phyloP scores from a whole-genome alignment of 1,140 invertebrate species.

The Ips nitidus region DNA sequence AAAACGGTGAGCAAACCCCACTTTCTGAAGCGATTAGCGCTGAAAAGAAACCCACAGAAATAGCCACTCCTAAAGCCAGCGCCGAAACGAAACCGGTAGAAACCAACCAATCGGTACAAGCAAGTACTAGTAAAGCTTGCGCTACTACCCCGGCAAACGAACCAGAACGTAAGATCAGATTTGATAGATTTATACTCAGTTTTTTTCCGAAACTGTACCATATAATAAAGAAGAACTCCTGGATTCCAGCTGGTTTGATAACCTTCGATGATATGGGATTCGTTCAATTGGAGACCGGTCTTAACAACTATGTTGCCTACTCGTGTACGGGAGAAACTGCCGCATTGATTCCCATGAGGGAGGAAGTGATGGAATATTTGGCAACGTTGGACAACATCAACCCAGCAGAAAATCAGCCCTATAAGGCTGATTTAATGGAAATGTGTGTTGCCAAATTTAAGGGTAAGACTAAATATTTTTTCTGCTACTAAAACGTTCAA shows the following conservation, averaged over 20 bases:
- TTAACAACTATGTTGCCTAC: not conserved
- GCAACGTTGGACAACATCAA: not conserved
- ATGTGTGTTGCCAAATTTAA: too few relatives aligned
- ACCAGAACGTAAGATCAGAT: too few relatives aligned
- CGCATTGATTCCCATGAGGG: not conserved
- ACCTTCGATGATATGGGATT: not conserved
- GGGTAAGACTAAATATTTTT: too few relatives aligned
- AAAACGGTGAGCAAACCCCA: not conserved
- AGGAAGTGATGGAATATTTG: constrained; percentile 2
- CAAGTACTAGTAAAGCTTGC: not conserved
- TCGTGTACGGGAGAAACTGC: not conserved
- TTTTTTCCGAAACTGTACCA: not conserved
- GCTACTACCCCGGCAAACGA: not conserved
- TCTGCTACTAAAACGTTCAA: too few relatives aligned
- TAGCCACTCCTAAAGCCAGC: not conserved
- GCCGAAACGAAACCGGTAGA: too few relatives aligned
- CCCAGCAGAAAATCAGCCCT: too few relatives aligned
- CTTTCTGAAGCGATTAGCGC: not conserved
- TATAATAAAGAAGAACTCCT: not conserved
- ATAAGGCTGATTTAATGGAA: too few relatives aligned
- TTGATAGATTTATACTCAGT: too few relatives aligned
- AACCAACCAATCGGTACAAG: not conserved
- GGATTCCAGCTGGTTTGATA: not conserved
- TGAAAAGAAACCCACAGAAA: not conserved
- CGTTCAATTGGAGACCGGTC: not conserved